Conservation (phyloP, 2,888 invertebrate genomes). For the Halictus quadricinctus region DNA sequence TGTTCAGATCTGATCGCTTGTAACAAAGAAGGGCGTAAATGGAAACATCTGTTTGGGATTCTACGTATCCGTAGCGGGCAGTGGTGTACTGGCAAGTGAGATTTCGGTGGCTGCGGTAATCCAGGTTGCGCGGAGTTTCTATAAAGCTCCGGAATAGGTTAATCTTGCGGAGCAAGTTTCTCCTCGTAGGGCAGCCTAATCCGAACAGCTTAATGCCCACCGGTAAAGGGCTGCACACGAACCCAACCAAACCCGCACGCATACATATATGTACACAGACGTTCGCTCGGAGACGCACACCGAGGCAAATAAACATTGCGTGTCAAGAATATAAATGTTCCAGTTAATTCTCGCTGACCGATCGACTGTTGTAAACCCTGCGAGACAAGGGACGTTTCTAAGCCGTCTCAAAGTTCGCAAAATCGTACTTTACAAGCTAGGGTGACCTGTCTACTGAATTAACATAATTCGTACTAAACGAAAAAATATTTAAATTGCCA, state of each 20-base stretch:
- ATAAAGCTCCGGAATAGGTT: constrained; percentile 77
- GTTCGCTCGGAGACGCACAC: neutral
- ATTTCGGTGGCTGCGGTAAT: constrained; percentile 74
- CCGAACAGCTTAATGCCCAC: constrained; percentile 74
- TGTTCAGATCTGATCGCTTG: constrained; percentile 20
- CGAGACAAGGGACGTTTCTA: constrained; percentile 6
- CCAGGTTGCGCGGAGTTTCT: constrained; percentile 73
- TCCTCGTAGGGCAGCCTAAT: constrained; percentile 71
- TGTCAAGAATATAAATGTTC: constrained; percentile 57
- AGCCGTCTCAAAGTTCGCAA: constrained; percentile 21
- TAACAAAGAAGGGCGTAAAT: constrained; percentile 66
- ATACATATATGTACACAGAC: neutral
- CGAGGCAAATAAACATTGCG: constrained; percentile 33
- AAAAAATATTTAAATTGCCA: neutral
- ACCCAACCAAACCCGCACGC: neutral
- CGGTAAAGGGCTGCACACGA: constrained; percentile 44
- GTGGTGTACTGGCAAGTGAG: constrained; percentile 66
- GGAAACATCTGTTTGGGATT: constrained; percentile 79
- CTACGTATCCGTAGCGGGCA: constrained; percentile 69
- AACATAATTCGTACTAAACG: neutral
- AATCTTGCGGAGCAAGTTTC: constrained; percentile 76
- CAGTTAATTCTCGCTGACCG: constrained; percentile 47
- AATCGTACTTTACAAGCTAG: constrained; percentile 19
- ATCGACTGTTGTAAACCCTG: constrained; percentile 48
- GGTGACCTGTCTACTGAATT: neutral